phyloP scores from a whole-genome alignment of 2,797 vertebrate species.

The Zalophus californianus region DNA sequence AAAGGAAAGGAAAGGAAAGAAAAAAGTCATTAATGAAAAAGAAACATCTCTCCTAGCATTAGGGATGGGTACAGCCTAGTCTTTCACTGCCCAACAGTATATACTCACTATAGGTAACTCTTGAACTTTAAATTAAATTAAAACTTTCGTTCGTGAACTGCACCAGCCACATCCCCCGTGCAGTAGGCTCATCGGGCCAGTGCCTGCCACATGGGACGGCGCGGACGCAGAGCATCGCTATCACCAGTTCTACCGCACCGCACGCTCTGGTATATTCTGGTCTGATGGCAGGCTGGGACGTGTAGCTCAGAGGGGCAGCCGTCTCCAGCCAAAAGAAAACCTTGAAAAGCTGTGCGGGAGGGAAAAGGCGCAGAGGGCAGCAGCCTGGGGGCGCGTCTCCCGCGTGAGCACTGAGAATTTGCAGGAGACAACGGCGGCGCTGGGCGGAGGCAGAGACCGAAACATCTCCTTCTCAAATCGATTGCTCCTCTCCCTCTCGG shows the following conservation, averaged over 20 bases:
- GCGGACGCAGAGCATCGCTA: accelerated
- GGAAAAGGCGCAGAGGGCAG: background rate
- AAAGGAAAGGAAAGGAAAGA: no score
- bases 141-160: background rate
- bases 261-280: accelerated
- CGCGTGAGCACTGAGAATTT: background rate
- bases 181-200: background rate
- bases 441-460: conserved; percentile 18
- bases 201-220: background rate
- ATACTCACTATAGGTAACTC: background rate
- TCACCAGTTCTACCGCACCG: accelerated
- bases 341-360: background rate
- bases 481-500: conserved; percentile 50
- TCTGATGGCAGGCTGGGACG: background rate
- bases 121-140: background rate
- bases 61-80: background rate
- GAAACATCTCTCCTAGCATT: background rate
- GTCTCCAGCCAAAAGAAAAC: background rate
- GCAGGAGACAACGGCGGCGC: background rate
- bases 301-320: background rate
- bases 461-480: conserved; percentile 44
- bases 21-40: background rate
- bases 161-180: background rate
- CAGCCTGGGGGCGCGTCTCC: background rate
- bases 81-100: background rate